phyloP scores from a whole-genome alignment of 1,140 invertebrate species.

The Bradynema listronoti region DNA sequence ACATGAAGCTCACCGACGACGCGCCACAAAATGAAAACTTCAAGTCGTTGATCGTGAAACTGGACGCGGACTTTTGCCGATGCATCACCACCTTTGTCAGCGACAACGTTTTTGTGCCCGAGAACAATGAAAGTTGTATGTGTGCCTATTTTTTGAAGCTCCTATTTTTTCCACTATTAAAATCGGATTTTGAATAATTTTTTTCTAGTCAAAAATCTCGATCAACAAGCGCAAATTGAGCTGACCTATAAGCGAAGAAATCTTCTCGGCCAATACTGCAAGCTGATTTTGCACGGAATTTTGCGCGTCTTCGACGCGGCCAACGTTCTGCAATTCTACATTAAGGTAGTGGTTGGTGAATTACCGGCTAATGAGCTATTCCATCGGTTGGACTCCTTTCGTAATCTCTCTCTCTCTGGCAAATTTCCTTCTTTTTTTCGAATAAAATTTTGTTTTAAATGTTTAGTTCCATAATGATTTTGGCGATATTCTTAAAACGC shows the following conservation, averaged over 20 bases:
- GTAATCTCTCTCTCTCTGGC: neutral
- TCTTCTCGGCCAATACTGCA: conserved; percentile 90
- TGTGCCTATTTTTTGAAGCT: conserved; percentile 5
- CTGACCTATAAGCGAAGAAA: conserved; percentile 89
- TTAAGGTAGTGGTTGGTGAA: conserved; percentile 77
- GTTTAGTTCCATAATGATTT: conserved; percentile 89
- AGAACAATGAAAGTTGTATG: conserved; percentile 71
- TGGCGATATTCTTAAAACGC: conserved; percentile 98
- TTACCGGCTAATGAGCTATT: too few species aligned
- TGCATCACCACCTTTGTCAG: conserved; percentile 40
- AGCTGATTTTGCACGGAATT: conserved; percentile 93
- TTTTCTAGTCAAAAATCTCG: conserved; percentile 67
- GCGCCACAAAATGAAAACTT: conserved; percentile 63
- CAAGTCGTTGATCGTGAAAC: conserved; percentile 21
- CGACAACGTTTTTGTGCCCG: conserved; percentile 75
- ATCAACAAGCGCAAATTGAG: conserved; percentile 88
- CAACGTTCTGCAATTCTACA: conserved; percentile 93
- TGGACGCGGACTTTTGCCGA: conserved; percentile 24
- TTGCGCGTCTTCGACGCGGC: conserved; percentile 81
- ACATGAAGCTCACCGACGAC: conserved; percentile 71
- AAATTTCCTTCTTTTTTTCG: neutral
- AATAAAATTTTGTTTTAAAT: conserved; percentile 5
- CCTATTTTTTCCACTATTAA: conserved; percentile 1
- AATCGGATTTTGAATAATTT: conserved; percentile 20
- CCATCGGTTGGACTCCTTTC: conserved; percentile 7